These are phyloP conservation scores for Heliconius hermathena DNA, from an alignment of 1,140 invertebrate genomes.

Conservation along the genomic window DNA sequence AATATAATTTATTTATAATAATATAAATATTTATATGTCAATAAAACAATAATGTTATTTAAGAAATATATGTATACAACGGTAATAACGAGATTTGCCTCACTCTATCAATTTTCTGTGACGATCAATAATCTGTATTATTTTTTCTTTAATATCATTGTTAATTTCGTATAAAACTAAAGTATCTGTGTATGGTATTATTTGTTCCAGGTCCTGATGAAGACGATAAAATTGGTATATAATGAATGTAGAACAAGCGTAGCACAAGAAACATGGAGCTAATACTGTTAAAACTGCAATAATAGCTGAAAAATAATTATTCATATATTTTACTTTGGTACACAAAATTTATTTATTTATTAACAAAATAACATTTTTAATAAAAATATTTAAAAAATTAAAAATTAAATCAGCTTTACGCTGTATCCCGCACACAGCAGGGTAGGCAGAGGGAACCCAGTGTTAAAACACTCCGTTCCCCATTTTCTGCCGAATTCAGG, in stretches of 20 bases:
- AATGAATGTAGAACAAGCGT: constrained; percentile 48
- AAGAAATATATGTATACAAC: no score
- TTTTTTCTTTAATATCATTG: constrained; percentile 16
- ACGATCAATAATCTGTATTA: constrained; percentile 40
- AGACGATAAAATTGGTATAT: constrained; percentile 47
- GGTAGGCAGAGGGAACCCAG: no score
- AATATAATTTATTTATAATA: no score
- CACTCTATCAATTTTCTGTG: constrained; percentile 51
- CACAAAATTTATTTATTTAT: no score
- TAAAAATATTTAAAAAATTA: background rate
- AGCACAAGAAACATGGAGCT: constrained; percentile 47
- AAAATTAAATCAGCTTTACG: no score
- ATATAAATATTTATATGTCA: no score
- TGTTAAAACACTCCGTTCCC: no score
- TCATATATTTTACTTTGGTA: background rate
- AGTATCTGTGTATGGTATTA: constrained; percentile 18
- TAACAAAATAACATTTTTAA: background rate
- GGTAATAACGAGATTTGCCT: constrained; percentile 7
- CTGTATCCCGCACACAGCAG: no score
- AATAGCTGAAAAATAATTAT: constrained; percentile 41
- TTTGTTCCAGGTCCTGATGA: constrained; percentile 42
- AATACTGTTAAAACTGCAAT: constrained; percentile 34
- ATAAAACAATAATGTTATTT: no score
- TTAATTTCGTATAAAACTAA: constrained; percentile 10
- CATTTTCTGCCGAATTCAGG: no score